These are phyloP conservation scores for Gerris buenoi DNA, from an alignment of 1,140 invertebrate genomes.

Conservation along the genomic window DNA sequence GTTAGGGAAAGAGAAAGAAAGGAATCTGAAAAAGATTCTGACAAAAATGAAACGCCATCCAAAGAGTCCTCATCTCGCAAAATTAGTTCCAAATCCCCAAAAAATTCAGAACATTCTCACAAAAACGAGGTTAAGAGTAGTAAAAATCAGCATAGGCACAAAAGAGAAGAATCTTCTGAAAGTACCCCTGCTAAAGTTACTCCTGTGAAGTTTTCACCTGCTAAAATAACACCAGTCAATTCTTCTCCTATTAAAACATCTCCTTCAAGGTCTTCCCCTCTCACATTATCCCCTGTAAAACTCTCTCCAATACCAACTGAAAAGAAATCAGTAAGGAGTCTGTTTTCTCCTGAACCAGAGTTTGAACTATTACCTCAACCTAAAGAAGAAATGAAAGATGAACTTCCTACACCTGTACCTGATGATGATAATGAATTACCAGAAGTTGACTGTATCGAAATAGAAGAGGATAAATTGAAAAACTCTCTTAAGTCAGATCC, in stretches of 20 bases:
- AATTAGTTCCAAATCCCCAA: neutral
- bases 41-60: neutral
- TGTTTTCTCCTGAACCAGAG: conserved; percentile 15
- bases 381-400: conserved; percentile 5
- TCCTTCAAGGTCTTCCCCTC: neutral
- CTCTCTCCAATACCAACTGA: neutral
- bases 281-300: neutral
- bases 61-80: neutral
- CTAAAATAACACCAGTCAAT: too few relatives aligned
- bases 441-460: neutral
- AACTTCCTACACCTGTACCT: neutral
- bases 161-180: neutral
- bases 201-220: too few relatives aligned
- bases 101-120: neutral
- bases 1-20: conserved; percentile 16
- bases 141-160: neutral
- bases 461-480: conserved; percentile 4
- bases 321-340: conserved; percentile 6
- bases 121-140: neutral
- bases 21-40: conserved; percentile 6
- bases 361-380: neutral
- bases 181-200: too few relatives aligned
- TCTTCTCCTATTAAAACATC: too few relatives aligned
- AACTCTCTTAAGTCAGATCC: conserved; percentile 6
- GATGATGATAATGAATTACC: neutral